Conservation (phyloP, 2,888 invertebrate genomes). For the Sclerodermus sp. region DNA sequence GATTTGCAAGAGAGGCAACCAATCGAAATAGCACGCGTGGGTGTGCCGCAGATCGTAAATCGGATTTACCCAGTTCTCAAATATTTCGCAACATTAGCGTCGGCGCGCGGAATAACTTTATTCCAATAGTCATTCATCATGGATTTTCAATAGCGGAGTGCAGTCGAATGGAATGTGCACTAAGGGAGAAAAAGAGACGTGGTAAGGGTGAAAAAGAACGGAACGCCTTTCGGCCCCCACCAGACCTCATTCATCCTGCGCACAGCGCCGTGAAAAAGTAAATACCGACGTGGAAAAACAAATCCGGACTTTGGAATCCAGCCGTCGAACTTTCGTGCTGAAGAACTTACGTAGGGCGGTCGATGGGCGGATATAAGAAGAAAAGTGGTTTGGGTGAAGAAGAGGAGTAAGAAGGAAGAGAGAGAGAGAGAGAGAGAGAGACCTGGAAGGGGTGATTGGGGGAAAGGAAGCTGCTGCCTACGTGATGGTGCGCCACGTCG, state of each 20-base stretch:
- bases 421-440: not conserved
- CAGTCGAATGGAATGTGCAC: slow-evolving; percentile 36
- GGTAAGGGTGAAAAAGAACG: not conserved
- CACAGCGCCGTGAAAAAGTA: slow-evolving; percentile 44
- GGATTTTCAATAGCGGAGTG: slow-evolving; percentile 43
- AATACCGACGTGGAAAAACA: slow-evolving; percentile 48
- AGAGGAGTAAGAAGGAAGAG: not conserved
- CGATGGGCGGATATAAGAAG: too few species aligned
- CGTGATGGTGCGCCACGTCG: slow-evolving; percentile 25
- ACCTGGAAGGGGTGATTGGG: not conserved
- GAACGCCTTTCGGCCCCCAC: slow-evolving; percentile 12
- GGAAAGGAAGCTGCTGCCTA: slow-evolving; percentile 10
- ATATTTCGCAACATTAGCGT: slow-evolving; percentile 51
- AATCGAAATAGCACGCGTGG: not conserved
- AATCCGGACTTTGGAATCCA: slow-evolving; percentile 46
- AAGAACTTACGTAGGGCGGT: slow-evolving; percentile 14
- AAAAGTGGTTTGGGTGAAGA: slow-evolving; percentile 5
- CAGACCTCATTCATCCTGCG: slow-evolving; percentile 34
- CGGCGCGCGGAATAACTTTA: slow-evolving; percentile 49
- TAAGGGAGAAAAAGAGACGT: not conserved
- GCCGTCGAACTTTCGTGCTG: slow-evolving; percentile 38
- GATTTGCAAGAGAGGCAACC: slow-evolving; percentile 15
- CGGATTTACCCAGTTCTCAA: slow-evolving; percentile 42
- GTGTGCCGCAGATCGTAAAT: slow-evolving; percentile 29
- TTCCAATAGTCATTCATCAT: slow-evolving; percentile 52